Evolutionary conservation across 1,140 invertebrate species (phyloP).

Genomic region (Drosophila punjabiensis): DNA sequence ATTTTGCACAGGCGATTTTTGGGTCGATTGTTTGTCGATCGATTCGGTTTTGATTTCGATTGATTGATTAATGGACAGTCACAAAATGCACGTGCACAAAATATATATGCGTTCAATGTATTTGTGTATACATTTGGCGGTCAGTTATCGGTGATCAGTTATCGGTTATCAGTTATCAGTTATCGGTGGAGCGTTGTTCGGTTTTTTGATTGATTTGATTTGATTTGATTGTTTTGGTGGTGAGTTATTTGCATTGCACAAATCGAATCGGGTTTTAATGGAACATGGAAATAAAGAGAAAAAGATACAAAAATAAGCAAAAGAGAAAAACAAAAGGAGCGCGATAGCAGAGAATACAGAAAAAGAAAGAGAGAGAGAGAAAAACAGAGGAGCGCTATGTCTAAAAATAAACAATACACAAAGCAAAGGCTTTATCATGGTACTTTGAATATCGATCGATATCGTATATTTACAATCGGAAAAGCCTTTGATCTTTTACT

Average conservation of each 20-base stretch:
- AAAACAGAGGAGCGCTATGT: conserved; percentile 39
- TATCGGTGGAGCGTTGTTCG: conserved; percentile 59
- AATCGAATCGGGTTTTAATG: conserved; percentile 80
- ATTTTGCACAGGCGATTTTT: conserved; percentile 49
- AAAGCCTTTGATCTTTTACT: neutral
- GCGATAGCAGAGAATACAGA: conserved; percentile 66
- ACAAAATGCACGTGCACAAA: conserved; percentile 64
- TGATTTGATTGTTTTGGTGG: conserved; percentile 55
- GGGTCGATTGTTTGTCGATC: conserved; percentile 48
- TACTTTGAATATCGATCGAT: neutral
- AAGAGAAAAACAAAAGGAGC: conserved; percentile 78
- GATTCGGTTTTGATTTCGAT: conserved; percentile 28
- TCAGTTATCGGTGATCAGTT: conserved; percentile 41
- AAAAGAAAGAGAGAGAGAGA: conserved; percentile 62
- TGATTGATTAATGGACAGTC: conserved; percentile 62
- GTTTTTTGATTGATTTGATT: conserved; percentile 48
- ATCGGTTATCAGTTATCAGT: conserved; percentile 38
- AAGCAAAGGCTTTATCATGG: conserved; percentile 6
- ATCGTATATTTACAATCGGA: conserved; percentile 15
- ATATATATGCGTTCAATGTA: conserved; percentile 70
- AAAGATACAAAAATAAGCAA: conserved; percentile 84
- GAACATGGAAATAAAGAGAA: conserved; percentile 85
- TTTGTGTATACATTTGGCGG: conserved; percentile 83
- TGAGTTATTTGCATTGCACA: conserved; percentile 76
- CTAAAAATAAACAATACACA: conserved; percentile 8